phyloP scores from a whole-genome alignment of 2,113 vertebrate species.

The Eulemur macaco region DNA sequence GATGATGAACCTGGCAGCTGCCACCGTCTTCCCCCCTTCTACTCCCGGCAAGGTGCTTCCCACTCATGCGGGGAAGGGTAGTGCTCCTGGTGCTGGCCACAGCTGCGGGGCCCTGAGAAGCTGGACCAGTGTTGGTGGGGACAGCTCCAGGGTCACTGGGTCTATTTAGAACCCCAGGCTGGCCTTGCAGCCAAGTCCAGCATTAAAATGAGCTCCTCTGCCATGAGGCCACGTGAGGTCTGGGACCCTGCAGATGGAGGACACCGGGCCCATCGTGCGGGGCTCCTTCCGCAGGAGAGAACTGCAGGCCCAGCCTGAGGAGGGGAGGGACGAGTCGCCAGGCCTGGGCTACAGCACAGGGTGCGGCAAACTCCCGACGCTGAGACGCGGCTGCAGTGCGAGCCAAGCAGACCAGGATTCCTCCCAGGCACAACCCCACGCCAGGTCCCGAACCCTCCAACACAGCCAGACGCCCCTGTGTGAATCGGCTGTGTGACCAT shows the following conservation, averaged over 20 bases:
- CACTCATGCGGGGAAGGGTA: not conserved
- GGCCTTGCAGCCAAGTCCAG: not conserved
- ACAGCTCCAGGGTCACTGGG: not conserved
- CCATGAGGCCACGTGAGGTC: rapidly evolving
- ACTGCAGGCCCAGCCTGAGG: not conserved
- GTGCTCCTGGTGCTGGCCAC: too few relatives aligned
- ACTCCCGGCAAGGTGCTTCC: not conserved
- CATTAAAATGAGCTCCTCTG: not conserved
- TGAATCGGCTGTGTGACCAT: not conserved
- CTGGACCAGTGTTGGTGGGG: too few relatives aligned
- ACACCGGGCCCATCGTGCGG: rapidly evolving
- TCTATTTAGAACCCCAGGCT: not conserved
- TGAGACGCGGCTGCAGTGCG: too few relatives aligned
- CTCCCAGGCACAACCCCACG: not conserved
- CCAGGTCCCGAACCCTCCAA: not conserved
- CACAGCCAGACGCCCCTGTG: not conserved
- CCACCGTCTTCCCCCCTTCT: not conserved
- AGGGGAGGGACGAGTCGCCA: rapidly evolving
- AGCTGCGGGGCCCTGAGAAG: not conserved
- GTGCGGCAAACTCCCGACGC: not conserved
- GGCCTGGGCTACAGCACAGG: not conserved
- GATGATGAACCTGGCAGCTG: not conserved
- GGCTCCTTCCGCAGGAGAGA: not conserved
- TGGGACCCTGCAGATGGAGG: too few relatives aligned
- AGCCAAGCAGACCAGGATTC: not conserved